Evolutionary conservation across 2,888 invertebrate species (phyloP).

Genomic region (Xanthostigma xanthostigma): DNA sequence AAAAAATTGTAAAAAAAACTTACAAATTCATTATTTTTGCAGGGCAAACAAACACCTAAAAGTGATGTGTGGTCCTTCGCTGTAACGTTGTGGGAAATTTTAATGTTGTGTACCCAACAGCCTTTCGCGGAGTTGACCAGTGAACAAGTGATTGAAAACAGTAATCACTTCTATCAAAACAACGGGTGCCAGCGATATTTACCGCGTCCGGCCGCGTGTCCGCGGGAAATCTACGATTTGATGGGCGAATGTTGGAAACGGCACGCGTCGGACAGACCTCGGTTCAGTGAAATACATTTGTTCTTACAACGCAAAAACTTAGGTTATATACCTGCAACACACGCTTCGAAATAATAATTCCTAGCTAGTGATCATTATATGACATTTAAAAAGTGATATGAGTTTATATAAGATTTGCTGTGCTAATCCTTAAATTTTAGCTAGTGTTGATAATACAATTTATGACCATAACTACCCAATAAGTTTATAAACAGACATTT

Average conservation of each 20-base stretch:
- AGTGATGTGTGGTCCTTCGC: slow-evolving; percentile 89
- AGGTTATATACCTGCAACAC: slow-evolving; percentile 39
- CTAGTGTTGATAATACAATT: background rate
- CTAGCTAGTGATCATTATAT: background rate
- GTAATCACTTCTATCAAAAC: slow-evolving; percentile 32
- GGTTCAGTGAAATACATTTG: slow-evolving; percentile 76
- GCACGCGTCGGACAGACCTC: slow-evolving; percentile 63
- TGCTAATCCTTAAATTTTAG: background rate
- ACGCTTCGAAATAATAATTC: slow-evolving; percentile 14
- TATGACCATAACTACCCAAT: background rate
- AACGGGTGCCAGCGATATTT: slow-evolving; percentile 38
- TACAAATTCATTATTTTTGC: slow-evolving; percentile 15
- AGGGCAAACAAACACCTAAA: slow-evolving; percentile 78
- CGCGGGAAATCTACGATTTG: slow-evolving; percentile 77
- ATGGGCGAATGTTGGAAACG: slow-evolving; percentile 88
- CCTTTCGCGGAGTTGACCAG: slow-evolving; percentile 72
- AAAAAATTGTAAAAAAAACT: too few relatives aligned
- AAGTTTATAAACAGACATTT: too few relatives aligned
- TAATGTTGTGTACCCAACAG: slow-evolving; percentile 62
- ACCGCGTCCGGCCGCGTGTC: slow-evolving; percentile 57
- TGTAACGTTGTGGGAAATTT: slow-evolving; percentile 78
- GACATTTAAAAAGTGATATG: background rate
- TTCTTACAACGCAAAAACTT: slow-evolving; percentile 61
- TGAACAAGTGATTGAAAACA: slow-evolving; percentile 58
- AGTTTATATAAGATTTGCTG: background rate